Evolutionary conservation across 2,797 vertebrate species (phyloP).

Genomic region (Spinus olivaceus): DNA sequence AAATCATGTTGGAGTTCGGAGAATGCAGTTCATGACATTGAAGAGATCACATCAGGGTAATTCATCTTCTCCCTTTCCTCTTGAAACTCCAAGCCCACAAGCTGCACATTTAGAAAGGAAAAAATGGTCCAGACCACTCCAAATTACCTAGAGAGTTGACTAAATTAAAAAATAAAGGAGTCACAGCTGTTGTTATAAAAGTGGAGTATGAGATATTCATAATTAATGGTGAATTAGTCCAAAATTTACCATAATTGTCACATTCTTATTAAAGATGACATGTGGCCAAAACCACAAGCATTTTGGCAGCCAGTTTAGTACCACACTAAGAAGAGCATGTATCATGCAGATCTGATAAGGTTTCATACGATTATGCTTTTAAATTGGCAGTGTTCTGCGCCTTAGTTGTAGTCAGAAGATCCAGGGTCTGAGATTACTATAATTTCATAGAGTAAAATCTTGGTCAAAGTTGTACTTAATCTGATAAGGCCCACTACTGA

Average conservation of each 20-base stretch:
- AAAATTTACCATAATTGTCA: slow-evolving; percentile 49
- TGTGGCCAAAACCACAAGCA: not conserved
- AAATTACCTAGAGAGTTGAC: not conserved
- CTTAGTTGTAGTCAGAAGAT: not conserved
- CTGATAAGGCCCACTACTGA: not conserved
- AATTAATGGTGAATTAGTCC: slow-evolving; percentile 30
- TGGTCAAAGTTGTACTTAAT: slow-evolving; percentile 21
- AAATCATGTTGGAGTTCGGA: not conserved
- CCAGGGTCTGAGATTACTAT: not conserved
- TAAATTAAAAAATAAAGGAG: slow-evolving; percentile 36
- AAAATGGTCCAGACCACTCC: not conserved
- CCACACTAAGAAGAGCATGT: not conserved
- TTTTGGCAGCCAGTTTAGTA: slow-evolving; percentile 28
- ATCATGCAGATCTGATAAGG: not conserved
- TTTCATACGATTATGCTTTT: not conserved
- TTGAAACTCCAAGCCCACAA: not conserved
- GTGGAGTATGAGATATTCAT: not conserved
- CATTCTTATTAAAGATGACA: slow-evolving; percentile 18
- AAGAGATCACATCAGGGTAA: not conserved
- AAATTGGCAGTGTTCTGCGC: not conserved
- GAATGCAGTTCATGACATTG: not conserved
- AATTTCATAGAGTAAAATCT: slow-evolving; percentile 29
- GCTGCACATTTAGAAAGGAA: not conserved
- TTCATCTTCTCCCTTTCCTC: not conserved
- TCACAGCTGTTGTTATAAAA: slow-evolving; percentile 36